Base-by-base conservation (phyloP, 2,797 vertebrate species). In the Thalassophryne amazonica region DNA sequence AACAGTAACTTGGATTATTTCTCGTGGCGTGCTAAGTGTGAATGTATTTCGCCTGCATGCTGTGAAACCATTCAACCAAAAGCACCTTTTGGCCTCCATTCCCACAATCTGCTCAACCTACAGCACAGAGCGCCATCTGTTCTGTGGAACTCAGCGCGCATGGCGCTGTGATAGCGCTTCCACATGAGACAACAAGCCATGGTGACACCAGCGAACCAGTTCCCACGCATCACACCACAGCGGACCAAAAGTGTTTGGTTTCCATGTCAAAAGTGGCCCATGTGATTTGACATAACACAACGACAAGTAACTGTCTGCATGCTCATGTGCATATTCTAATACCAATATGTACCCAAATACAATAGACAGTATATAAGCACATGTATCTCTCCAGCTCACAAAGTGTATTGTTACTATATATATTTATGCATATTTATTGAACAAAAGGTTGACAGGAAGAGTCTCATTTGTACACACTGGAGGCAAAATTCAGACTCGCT, bases 121-220 rank as follows among this genome's bases (percentile, higher is more conserved):
- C 60, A 67, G 53, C 62, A 60, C 34, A 36, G 45, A 60, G 70
- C 1, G 35, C 80, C 76, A 81, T 84, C 80, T 87, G 78, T 23
- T 80, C 46, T 18, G 46, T 48, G 41, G 14, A 58, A 24, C 13
- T 35, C 57, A 29, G 36, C 43, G 38, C 42, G 29, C 30, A 37
- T n/a, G n/a, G 34, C 36, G 30, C 34, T 42, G 51, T 47, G 36
- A 52, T 23, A 34, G 24, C 41, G 28, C 37, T 41, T 49, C 34
- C 42, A 19, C 27, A 35, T 34, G 40, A 64, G 49, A 65, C 47
- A 51, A 59, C 35, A 49, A 61, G 42, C 24, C 15, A 15, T 16
- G 28, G 12, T 36, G 38, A 55, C 45, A 67, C 46, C 39, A 49
- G 36, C 27, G 42, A 66, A 57, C 33, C 24, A 5, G 41, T 28